Evolutionary conservation across 1,140 invertebrate species (phyloP).

Genomic region (Branchinecta lindahli): DNA sequence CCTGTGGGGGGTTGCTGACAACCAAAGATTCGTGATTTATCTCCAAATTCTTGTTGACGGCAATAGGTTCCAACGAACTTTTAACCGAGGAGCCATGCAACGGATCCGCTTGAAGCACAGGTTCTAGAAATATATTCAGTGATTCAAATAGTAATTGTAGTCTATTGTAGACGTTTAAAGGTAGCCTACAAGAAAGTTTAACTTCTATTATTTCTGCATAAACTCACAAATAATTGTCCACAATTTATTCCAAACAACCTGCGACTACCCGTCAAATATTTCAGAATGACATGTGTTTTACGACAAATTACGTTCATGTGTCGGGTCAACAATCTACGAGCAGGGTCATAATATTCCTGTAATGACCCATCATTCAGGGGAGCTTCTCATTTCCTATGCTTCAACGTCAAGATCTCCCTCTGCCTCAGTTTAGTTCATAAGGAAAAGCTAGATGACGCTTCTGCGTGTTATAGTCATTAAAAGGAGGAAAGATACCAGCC

Average conservation of each 20-base stretch:
- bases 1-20: constrained; percentile 7
- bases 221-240: constrained; percentile 8
- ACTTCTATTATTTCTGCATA: constrained; percentile 9
- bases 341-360: constrained; percentile 8
- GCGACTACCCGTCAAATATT: constrained; percentile 5
- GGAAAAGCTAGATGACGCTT: no score
- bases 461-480: no score
- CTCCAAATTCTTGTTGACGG: constrained; percentile 8
- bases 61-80: constrained; percentile 8
- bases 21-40: constrained; percentile 9
- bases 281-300: constrained; percentile 9
- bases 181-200: constrained; percentile 6
- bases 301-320: constrained; percentile 5
- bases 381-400: neutral
- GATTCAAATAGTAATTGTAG: constrained; percentile 6
- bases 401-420: no score
- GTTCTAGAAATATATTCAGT: constrained; percentile 9
- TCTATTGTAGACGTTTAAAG: constrained; percentile 9
- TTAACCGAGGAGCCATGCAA: neutral
- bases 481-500: no score
- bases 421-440: no score
- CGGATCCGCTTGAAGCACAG: constrained; percentile 7
- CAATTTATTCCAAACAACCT: constrained; percentile 6
- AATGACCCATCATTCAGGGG: neutral
- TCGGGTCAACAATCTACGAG: constrained; percentile 4